Evolutionary conservation across 2,888 invertebrate species (phyloP), one percentile per base, ranked within the genome.

Genomic region (Phasia obesa): DNA sequence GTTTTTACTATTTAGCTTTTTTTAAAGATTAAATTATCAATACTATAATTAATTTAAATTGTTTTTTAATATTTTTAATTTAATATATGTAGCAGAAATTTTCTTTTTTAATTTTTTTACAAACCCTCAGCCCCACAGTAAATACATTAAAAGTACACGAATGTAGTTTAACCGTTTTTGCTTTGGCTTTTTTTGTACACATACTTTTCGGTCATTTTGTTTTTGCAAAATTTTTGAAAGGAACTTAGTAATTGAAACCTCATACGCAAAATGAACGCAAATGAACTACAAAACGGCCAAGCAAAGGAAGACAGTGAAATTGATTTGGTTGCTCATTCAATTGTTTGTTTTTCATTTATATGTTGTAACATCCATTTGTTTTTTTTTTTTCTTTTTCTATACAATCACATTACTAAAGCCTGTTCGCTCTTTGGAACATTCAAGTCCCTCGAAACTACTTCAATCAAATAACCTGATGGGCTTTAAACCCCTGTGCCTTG

Each of bases 321-420:
- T 47, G 73, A 42, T 59, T 75, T 67, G 51, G 42, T 51, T 76
- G 59, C 31, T 35, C 57, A 65, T 65, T 57, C 57, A 57, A 44
- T 51, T 75, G 57, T 47, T 49, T 19, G 42, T 44, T 78, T 70
- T 21, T 47, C 15, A n/a, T 44, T 6, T n/a, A 17, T 62, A 49
- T 47, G 31, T 64, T 62, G 44, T 27, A 7, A 7, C 11, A 11
- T 11, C 2, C 13, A 11, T 47, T 19, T 47, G 47, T 19, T 9
- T 47, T 19, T n/a, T n/a, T n/a, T 19, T 51, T 83, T 83, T 83
- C 51, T 83, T 65, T 70, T 75, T 71, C 65, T 31, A 38, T 31
- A 25, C 47, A 59, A 65, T 27, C 69, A 42, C 71, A 75, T 75
- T 53, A 60, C n/a, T 47, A 23, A 74, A 42, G 51, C 49, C 31